phyloP scores from a whole-genome alignment of 2,797 vertebrate species.

The Lacerta bilineata region DNA sequence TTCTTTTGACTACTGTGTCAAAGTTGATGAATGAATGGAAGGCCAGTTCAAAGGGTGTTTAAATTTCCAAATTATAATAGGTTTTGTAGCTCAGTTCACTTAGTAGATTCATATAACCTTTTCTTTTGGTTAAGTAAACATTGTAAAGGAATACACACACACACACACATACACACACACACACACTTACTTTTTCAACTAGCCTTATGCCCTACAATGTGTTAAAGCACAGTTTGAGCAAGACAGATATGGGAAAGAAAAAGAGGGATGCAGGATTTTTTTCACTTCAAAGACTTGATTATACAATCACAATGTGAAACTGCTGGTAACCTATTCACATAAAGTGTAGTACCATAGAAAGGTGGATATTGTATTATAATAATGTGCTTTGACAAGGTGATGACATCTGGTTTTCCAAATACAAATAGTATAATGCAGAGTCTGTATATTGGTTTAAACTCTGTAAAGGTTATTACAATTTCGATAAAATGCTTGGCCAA shows the following conservation, averaged over 20 bases:
- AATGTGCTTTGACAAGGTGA: not conserved
- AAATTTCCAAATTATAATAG: conserved; percentile 81
- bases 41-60: conserved; percentile 80
- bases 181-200: conserved; percentile 77
- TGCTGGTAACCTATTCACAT: conserved; percentile 65
- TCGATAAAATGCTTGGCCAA: not conserved
- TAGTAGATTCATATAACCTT: conserved; percentile 79
- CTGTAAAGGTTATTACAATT: not conserved
- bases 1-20: conserved; percentile 77
- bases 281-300: conserved; percentile 73
- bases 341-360: conserved; percentile 43
- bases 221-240: conserved; percentile 76
- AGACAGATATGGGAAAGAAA: conserved; percentile 71
- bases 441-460: not conserved
- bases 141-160: conserved; percentile 77
- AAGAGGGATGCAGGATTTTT: conserved; percentile 54
- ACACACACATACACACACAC: conserved; percentile 77
- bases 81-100: conserved; percentile 76
- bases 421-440: not conserved
- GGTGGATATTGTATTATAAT: not conserved
- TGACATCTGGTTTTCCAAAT: not conserved
- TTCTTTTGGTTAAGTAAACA: conserved; percentile 83
- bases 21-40: conserved; percentile 78
- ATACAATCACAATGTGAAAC: conserved; percentile 67
- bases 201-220: conserved; percentile 68